These are phyloP conservation scores for Cantharis rufa DNA, from an alignment of 2,888 invertebrate species.

Conservation along the genomic window DNA sequence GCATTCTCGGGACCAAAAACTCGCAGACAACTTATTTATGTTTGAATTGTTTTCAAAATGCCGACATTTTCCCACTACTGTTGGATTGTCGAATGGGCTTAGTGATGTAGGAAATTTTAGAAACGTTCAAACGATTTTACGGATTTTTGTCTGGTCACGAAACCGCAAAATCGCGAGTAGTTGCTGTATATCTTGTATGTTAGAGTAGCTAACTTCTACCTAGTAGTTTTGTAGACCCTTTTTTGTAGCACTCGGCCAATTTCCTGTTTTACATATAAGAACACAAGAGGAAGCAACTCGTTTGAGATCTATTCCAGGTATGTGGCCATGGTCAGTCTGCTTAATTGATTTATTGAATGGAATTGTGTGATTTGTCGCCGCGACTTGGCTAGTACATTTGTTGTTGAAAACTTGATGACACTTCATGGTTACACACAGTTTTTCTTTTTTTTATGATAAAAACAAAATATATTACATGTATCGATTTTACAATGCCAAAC, in stretches of 20 bases:
- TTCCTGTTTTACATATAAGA: slow-evolving; percentile 50
- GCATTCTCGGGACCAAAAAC: slow-evolving; percentile 53
- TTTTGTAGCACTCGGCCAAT: slow-evolving; percentile 28
- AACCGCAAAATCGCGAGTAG: slow-evolving; percentile 43
- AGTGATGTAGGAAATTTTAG: slow-evolving; percentile 48
- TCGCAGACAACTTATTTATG: slow-evolving; percentile 58
- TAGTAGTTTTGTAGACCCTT: slow-evolving; percentile 18
- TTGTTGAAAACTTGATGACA: slow-evolving; percentile 35
- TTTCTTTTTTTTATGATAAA: slow-evolving; percentile 22
- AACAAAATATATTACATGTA: slow-evolving; percentile 24
- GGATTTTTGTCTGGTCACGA: slow-evolving; percentile 54
- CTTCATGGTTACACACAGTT: slow-evolving; percentile 23
- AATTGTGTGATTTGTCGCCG: slow-evolving; percentile 55
- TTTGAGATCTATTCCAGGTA: slow-evolving; percentile 44
- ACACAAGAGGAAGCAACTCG: slow-evolving; percentile 46
- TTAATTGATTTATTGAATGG: slow-evolving; percentile 55
- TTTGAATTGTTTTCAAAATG: slow-evolving; percentile 58
- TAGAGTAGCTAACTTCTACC: background rate
- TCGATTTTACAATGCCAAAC: background rate
- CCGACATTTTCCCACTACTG: slow-evolving; percentile 55
- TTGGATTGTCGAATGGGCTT: slow-evolving; percentile 46
- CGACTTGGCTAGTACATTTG: slow-evolving; percentile 41
- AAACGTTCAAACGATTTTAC: slow-evolving; percentile 53
- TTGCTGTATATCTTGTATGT: background rate
- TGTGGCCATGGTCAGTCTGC: slow-evolving; percentile 43